A percentile compares a stretch with the other conserved stretches of the same genome.
Evolutionary conservation across 2,888 invertebrate species (phyloP).

Genomic region (Nesidiocoris tenuis): DNA sequence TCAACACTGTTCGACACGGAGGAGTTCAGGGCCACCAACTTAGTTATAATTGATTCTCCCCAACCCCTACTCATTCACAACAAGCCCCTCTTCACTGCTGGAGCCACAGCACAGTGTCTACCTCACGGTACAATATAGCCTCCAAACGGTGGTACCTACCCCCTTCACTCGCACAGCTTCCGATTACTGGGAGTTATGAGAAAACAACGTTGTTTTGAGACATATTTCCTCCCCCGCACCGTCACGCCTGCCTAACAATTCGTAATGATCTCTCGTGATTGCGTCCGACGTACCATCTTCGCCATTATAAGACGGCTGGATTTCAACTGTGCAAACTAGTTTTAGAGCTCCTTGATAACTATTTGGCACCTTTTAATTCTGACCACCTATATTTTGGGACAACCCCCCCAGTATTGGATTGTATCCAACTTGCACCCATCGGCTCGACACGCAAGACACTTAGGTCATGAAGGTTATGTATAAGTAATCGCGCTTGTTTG

Average conservation of each 20-base stretch:
- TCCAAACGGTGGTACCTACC: too few species aligned
- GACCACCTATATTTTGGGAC: too few species aligned
- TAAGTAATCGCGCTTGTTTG: too few species aligned
- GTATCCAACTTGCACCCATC: too few species aligned
- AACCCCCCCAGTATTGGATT: too few species aligned
- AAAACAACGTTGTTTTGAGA: background rate
- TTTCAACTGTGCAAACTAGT: too few species aligned
- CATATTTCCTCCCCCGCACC: background rate
- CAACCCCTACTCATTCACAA: background rate
- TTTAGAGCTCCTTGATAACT: too few species aligned
- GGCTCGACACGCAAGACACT: too few species aligned
- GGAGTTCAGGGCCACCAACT: background rate
- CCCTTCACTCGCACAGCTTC: background rate
- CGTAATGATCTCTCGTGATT: background rate
- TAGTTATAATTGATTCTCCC: background rate
- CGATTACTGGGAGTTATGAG: background rate
- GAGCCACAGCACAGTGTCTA: background rate
- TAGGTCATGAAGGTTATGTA: too few species aligned
- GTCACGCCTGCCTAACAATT: background rate
- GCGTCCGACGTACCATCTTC: background rate
- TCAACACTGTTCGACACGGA: background rate
- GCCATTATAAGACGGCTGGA: background rate
- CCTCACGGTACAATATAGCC: background rate
- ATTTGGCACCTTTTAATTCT: too few species aligned
- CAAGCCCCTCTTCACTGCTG: background rate